A percentile compares a stretch with the other conserved stretches of the same genome.
Evolutionary conservation across 2,888 invertebrate genomes (phyloP).

Genomic region (Rhopalosiphum nymphaeae): DNA sequence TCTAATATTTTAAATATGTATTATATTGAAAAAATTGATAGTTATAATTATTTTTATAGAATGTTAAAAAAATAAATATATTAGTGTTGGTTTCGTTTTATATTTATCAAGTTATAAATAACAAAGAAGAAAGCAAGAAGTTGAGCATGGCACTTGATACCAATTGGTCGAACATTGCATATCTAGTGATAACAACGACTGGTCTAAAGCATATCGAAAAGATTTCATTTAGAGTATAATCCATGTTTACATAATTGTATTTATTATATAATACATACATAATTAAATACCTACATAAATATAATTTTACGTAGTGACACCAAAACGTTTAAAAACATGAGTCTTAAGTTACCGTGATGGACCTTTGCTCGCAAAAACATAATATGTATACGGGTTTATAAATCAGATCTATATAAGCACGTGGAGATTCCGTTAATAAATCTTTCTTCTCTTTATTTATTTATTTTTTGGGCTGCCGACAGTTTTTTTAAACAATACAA

Average conservation of each 20-base stretch:
- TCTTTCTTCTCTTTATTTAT: slow-evolving; percentile 19
- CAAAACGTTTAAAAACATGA: background rate
- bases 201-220: background rate
- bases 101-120: too few species aligned
- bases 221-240: background rate
- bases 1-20: too few species aligned
- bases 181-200: too few species aligned
- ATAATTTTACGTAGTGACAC: background rate
- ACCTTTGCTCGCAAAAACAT: background rate
- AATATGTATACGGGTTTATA: background rate
- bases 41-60: too few species aligned
- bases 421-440: slow-evolving; percentile 20
- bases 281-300: background rate
- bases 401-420: background rate
- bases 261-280: background rate
- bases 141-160: too few species aligned
- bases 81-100: too few species aligned
- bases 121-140: too few species aligned
- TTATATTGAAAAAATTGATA: too few species aligned
- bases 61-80: too few species aligned
- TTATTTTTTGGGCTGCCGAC: slow-evolving; percentile 12
- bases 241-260: too few species aligned
- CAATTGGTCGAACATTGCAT: too few species aligned
- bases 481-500: slow-evolving; percentile 44
- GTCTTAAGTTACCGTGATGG: background rate